phyloP scores from a whole-genome alignment of 1,140 invertebrate genomes.

The Andrena cerasifolii region DNA sequence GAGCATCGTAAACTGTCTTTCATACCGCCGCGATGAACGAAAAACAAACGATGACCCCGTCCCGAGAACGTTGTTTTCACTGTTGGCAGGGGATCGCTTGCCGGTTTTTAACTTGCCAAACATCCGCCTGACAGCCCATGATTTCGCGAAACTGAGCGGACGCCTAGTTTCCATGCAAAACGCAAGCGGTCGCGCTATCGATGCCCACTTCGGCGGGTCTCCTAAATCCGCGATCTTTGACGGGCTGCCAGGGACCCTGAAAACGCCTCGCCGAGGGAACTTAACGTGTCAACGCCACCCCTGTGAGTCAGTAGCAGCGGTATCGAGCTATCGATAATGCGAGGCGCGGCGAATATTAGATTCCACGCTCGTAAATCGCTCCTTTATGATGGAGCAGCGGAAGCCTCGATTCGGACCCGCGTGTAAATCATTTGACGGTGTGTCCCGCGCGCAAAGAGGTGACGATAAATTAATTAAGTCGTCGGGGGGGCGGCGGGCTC shows the following conservation, averaged over 20 bases:
- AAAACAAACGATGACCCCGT: background rate
- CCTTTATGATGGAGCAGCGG: background rate
- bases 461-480: conserved; percentile 22
- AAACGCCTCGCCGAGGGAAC: conserved; percentile 9
- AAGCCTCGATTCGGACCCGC: no score
- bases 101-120: background rate
- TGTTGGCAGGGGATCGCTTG: no score
- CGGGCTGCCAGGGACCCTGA: conserved; percentile 45
- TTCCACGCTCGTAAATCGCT: background rate
- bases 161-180: conserved; percentile 11
- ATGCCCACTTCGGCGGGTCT: conserved; percentile 37
- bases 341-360: no score
- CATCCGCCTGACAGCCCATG: background rate
- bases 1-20: background rate
- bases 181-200: background rate
- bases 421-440: background rate
- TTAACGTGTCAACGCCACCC: conserved; percentile 17
- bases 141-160: conserved; percentile 13
- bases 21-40: background rate
- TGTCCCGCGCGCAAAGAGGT: background rate
- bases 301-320: conserved; percentile 6
- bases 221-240: conserved; percentile 47
- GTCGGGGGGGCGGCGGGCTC: background rate
- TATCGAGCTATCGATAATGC: background rate
- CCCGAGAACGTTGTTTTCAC: background rate